phyloP scores from a whole-genome alignment of 1,140 invertebrate genomes.

The Phthorimaea operculella region DNA sequence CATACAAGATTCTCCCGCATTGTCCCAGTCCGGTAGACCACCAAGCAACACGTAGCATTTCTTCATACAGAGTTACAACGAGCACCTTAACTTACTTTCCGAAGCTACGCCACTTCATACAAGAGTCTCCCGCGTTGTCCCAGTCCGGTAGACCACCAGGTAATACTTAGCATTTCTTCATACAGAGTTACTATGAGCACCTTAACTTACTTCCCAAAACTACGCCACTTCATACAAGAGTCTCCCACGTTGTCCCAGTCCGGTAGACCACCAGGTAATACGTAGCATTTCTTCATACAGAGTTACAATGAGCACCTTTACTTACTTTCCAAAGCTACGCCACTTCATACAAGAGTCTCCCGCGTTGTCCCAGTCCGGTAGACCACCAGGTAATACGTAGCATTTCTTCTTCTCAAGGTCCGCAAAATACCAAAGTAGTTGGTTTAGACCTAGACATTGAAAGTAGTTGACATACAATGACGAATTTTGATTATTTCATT shows the following conservation, averaged over 20 bases:
- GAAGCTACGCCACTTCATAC: conserved; percentile 87
- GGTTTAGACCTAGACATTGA: conserved; percentile 78
- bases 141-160: conserved; percentile 78
- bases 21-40: conserved; percentile 79
- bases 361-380: conserved; percentile 80
- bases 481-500: too few species aligned
- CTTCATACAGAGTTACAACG: too few species aligned
- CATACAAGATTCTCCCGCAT: conserved; percentile 82
- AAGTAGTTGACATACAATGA: too few species aligned
- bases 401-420: conserved; percentile 87
- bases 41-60: conserved; percentile 79
- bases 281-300: conserved; percentile 83
- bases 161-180: conserved; percentile 78
- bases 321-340: conserved; percentile 86
- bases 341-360: conserved; percentile 87
- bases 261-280: conserved; percentile 70
- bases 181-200: too few species aligned
- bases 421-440: conserved; percentile 95
- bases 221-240: conserved; percentile 85
- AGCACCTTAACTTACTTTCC: conserved; percentile 85
- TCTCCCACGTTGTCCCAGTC: conserved; percentile 84
- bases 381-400: conserved; percentile 72
- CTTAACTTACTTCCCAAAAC: conserved; percentile 81
- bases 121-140: conserved; percentile 82
- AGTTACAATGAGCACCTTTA: too few species aligned